Conservation (phyloP, 1,140 invertebrate species). For the Diorhabda elongata region DNA sequence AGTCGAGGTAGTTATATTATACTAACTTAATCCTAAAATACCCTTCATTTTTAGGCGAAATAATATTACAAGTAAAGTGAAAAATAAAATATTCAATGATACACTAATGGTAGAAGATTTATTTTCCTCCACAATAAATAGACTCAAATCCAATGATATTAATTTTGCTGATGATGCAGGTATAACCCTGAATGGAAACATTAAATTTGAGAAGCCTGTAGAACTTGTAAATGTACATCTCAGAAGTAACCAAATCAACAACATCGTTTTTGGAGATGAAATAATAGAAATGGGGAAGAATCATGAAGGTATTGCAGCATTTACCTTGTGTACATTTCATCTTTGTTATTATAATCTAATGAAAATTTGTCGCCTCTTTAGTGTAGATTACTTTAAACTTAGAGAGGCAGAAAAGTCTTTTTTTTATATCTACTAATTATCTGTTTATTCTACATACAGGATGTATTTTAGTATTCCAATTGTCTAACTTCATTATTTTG, state of each 20-base stretch:
- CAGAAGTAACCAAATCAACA: constrained; percentile 27
- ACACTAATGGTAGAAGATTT: constrained; percentile 27
- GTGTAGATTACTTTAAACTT: too few relatives aligned
- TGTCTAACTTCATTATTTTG: too few relatives aligned
- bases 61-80: constrained; percentile 19
- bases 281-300: constrained; percentile 19
- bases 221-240: constrained; percentile 24
- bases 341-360: too few relatives aligned
- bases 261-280: constrained; percentile 29
- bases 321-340: too few relatives aligned
- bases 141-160: constrained; percentile 20
- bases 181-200: constrained; percentile 30
- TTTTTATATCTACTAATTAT: too few relatives aligned
- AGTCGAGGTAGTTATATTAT: too few relatives aligned
- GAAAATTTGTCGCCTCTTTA: too few relatives aligned
- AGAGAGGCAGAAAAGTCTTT: too few relatives aligned
- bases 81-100: constrained; percentile 34
- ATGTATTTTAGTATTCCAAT: too few relatives aligned
- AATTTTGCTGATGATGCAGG: constrained; percentile 18
- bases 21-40: background rate
- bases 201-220: constrained; percentile 32
- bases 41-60: constrained; percentile 29
- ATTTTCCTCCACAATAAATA: constrained; percentile 35
- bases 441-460: too few relatives aligned
- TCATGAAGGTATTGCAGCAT: constrained; percentile 7